A percentile compares a stretch with the other conserved stretches of the same genome.
Conservation (phyloP, 1,140 invertebrate genomes). For the Drosophila erecta region DNA sequence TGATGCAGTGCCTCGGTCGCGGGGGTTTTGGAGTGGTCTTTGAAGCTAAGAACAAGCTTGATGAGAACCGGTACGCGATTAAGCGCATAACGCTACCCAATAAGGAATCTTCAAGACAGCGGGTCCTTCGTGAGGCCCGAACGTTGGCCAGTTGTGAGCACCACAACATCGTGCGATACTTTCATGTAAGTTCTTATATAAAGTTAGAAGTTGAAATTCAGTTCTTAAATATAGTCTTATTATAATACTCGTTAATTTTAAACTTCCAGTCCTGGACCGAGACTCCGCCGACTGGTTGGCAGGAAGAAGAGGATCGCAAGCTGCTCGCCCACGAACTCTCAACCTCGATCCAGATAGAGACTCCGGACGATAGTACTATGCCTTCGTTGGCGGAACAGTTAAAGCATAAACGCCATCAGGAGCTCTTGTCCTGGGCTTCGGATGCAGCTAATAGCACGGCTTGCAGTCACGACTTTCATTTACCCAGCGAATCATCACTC, state of each 20-base stretch:
- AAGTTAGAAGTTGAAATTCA: too few species aligned
- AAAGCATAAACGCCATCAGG: constrained; percentile 59
- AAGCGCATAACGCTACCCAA: constrained; percentile 96
- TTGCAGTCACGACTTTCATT: constrained; percentile 50
- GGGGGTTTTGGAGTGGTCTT: constrained; percentile 99
- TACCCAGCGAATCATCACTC: constrained; percentile 28
- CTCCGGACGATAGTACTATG: constrained; percentile 72
- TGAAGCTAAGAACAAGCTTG: constrained; percentile 97
- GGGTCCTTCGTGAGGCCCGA: constrained; percentile 96
- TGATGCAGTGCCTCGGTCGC: constrained; percentile 92
- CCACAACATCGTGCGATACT: constrained; percentile 97
- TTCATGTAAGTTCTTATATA: constrained; percentile 83
- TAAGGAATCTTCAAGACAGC: constrained; percentile 91
- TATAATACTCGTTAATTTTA: constrained; percentile 87
- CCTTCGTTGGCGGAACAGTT: constrained; percentile 57
- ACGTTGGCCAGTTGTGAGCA: constrained; percentile 97
- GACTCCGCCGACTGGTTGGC: constrained; percentile 94
- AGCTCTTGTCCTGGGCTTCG: constrained; percentile 75
- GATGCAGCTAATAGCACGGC: constrained; percentile 69
- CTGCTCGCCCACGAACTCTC: constrained; percentile 86
- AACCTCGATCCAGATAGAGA: constrained; percentile 83
- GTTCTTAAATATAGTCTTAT: too few species aligned
- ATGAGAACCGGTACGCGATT: constrained; percentile 97
- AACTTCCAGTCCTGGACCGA: constrained; percentile 97
- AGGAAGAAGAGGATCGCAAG: constrained; percentile 91